Conservation (phyloP, 2,797 vertebrate species). For the Peromyscus eremicus region DNA sequence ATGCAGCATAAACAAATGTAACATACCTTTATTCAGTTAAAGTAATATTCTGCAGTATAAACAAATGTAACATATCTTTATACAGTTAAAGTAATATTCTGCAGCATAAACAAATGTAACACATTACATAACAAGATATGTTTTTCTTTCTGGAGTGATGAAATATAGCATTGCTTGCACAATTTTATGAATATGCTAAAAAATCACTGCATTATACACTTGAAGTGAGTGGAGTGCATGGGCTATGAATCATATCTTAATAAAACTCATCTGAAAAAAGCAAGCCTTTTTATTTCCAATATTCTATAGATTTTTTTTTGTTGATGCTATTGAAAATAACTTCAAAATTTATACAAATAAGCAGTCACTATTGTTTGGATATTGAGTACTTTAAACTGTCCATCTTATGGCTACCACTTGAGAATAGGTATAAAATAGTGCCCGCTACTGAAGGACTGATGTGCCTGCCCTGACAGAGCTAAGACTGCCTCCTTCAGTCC, state of each 20-base stretch:
- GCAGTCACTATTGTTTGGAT: neutral
- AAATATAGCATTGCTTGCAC: neutral
- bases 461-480: neutral
- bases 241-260: neutral
- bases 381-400: neutral
- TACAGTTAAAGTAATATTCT: neutral
- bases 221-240: neutral
- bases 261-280: neutral
- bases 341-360: constrained; percentile 15
- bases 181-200: constrained; percentile 20
- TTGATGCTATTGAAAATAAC: neutral
- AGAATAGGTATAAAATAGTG: neutral
- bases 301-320: neutral
- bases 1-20: neutral
- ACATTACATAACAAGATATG: neutral
- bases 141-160: neutral
- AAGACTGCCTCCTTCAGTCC: neutral
- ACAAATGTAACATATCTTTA: neutral
- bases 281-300: neutral
- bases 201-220: neutral
- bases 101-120: neutral
- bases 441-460: neutral
- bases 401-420: neutral
- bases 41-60: neutral
- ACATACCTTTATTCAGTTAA: neutral